These are phyloP conservation scores for Eupeodes luniger DNA, from an alignment of 2,888 invertebrate species.

Conservation along the genomic window DNA sequence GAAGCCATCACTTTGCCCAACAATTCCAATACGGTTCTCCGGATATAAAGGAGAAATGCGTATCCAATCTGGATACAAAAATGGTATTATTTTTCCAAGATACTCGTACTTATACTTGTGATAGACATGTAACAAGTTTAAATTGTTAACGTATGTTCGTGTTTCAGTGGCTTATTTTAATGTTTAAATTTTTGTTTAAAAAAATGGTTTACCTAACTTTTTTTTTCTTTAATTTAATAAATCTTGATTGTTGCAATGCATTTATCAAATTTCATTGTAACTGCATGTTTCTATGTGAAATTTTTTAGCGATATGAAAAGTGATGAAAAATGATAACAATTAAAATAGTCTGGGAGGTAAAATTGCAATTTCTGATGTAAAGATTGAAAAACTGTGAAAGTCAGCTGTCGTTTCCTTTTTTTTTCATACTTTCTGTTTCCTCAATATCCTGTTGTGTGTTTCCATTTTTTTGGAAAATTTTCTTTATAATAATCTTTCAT, in stretches of 20 bases:
- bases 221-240: neutral
- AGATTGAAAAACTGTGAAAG: too few relatives aligned
- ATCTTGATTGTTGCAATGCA: neutral
- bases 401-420: too few relatives aligned
- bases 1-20: conserved; percentile 2
- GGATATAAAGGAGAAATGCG: conserved; percentile 14
- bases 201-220: neutral
- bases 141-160: conserved; percentile 25
- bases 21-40: neutral
- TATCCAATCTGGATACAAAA: conserved; percentile 17
- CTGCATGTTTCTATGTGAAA: neutral
- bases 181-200: neutral
- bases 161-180: conserved; percentile 23
- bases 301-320: neutral
- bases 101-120: neutral
- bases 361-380: neutral
- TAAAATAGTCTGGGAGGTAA: neutral
- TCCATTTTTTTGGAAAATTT: too few relatives aligned
- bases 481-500: too few relatives aligned
- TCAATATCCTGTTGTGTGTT: too few relatives aligned
- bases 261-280: conserved; percentile 1
- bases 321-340: neutral
- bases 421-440: too few relatives aligned
- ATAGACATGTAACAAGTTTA: conserved; percentile 40
- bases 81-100: conserved; percentile 22